Percentiles rank a stretch among this genome's conserved stretches.
Evolutionary conservation across 2,797 vertebrate species (phyloP).

Genomic region (Gorsachius magnificus): DNA sequence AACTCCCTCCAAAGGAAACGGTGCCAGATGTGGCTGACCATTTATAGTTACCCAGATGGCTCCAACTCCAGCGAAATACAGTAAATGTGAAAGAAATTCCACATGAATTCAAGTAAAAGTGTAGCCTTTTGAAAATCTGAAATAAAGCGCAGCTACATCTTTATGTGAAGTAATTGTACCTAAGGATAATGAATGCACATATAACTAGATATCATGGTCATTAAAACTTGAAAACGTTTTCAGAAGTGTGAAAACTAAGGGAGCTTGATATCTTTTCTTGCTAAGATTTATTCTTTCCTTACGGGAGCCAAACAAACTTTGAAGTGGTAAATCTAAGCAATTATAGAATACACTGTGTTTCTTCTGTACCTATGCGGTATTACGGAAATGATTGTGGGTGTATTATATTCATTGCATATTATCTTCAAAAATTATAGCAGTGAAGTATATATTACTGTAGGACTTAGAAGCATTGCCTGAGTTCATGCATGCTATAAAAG

Average conservation of each 20-base stretch:
- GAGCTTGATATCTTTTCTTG: neutral
- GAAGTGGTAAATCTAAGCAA: neutral
- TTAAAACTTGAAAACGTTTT: neutral
- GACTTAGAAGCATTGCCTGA: neutral
- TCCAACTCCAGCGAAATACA: conserved; percentile 63
- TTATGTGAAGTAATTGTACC: neutral
- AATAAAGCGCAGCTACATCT: neutral
- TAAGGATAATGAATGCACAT: neutral
- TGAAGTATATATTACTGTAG: neutral
- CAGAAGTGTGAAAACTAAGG: neutral
- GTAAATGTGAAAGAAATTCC: conserved; percentile 75
- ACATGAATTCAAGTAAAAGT: conserved; percentile 70
- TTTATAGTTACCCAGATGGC: conserved; percentile 76
- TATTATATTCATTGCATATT: neutral
- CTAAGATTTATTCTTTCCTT: neutral
- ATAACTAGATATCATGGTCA: neutral
- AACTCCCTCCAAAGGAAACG: conserved; percentile 62
- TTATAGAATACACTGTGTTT: neutral
- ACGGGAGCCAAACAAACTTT: neutral
- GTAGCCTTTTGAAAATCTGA: conserved; percentile 39
- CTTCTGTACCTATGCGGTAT: neutral
- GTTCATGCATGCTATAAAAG: neutral
- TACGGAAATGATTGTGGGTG: neutral
- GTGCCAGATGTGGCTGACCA: conserved; percentile 75
- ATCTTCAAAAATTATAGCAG: neutral